These are phyloP conservation scores for Sericinus montela DNA, from an alignment of 2,888 invertebrate genomes.

Conservation along the genomic window DNA sequence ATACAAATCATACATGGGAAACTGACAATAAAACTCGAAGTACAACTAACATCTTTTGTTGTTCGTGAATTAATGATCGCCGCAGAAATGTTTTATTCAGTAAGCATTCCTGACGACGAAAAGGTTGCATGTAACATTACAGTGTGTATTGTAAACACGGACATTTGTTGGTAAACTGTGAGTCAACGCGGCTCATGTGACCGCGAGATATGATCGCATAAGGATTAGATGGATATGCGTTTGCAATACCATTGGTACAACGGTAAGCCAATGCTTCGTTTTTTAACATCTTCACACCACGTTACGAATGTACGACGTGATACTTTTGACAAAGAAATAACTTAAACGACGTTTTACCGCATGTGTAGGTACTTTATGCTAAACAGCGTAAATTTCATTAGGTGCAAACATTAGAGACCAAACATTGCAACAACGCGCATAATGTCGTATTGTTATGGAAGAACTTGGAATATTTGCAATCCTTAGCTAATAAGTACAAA, in stretches of 20 bases:
- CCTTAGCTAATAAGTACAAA: too few relatives aligned
- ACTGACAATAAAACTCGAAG: not conserved
- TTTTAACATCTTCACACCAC: not conserved
- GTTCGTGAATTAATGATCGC: conserved; percentile 2
- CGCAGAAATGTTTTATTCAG: conserved; percentile 25
- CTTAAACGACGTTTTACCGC: too few relatives aligned
- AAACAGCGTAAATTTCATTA: too few relatives aligned
- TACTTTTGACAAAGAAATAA: too few relatives aligned
- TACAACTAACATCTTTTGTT: not conserved
- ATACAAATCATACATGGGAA: not conserved
- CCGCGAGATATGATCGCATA: conserved; percentile 6
- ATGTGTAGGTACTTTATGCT: too few relatives aligned
- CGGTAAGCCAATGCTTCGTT: conserved; percentile 8
- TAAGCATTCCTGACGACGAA: conserved; percentile 23
- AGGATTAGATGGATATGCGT: conserved; percentile 6
- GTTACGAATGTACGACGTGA: not conserved
- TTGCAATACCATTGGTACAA: conserved; percentile 5
- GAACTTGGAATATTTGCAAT: too few relatives aligned
- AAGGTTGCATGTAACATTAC: conserved; percentile 8
- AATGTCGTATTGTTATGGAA: too few relatives aligned
- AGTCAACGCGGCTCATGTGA: conserved; percentile 7
- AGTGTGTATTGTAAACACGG: conserved; percentile 13
- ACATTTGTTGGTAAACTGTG: conserved; percentile 10
- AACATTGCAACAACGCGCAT: too few relatives aligned
- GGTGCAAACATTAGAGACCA: too few relatives aligned